Evolutionary conservation across 2,113 vertebrate species (phyloP), one percentile per base, ranked within the genome.

Genomic region (Ifrita kowaldi): DNA sequence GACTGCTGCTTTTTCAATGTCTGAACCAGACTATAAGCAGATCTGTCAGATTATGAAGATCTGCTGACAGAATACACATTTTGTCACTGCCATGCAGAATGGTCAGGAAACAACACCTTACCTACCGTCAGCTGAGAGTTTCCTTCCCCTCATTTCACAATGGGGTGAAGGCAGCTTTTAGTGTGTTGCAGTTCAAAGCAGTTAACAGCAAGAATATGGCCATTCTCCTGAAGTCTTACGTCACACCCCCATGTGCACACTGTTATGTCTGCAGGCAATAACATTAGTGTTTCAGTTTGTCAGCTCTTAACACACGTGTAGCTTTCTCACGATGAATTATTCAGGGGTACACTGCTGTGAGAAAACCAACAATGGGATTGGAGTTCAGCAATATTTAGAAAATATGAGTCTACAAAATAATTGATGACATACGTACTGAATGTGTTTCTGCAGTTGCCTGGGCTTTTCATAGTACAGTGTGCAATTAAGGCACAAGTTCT

Each of bases 241-340:
- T 35, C 26, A 32, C 4, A 39, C 8, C 23, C 17, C 30, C 11
- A 4, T 28, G 7, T 7, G 11, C n/a, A 24, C 4, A 0, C 16
- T 27, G 14, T 0, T 0, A 7, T 62, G n/a, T 76, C 68, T 64
- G 33, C 26, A 21, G 30, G 55, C 26, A 73, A 1, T 28, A 41
- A 2, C 22, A 22, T 50, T 14, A 10, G 13, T 75, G 20, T 65
- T 78, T 35, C 19, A 47, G 16, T 80, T 39, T 60, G 26, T 73
- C 55, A 47, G 16, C 60, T 55, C 22, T 64, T 59, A 49, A 49
- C 13, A 37, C 4, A 2, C 1, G 11, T 30, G 22, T 76, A 15
- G 9, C 22, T 64, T 93, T 87, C 16, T 92, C 27, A 12, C 3
- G 0, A 4, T 74, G 7, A 69, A 52, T 74, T 81, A 10, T 74